A percentile compares a stretch with the other conserved stretches of the same genome.
Conservation (phyloP, 2,888 invertebrate genomes). For the Cephus spinipes region DNA sequence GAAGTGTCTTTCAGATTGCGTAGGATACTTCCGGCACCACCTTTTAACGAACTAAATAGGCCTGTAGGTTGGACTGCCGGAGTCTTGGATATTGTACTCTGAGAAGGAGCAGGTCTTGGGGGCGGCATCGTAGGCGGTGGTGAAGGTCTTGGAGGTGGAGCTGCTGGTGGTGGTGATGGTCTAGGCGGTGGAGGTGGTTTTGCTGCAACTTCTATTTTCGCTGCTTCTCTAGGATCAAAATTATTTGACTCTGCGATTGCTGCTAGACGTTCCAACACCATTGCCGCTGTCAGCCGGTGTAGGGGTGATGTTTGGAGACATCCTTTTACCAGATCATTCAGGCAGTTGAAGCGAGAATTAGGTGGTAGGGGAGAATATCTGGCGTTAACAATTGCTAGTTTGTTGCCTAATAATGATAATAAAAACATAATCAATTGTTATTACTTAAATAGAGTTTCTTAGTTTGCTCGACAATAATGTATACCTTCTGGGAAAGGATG, state of each 20-base stretch:
- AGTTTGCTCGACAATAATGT: not conserved
- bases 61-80: slow-evolving; percentile 67
- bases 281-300: slow-evolving; percentile 82
- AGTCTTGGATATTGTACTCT: slow-evolving; percentile 24
- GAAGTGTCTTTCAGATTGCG: slow-evolving; percentile 97
- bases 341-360: slow-evolving; percentile 84
- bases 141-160: slow-evolving; percentile 48
- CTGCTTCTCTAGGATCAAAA: slow-evolving; percentile 84
- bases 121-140: slow-evolving; percentile 62
- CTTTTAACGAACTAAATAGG: slow-evolving; percentile 87
- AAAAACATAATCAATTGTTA: not conserved
- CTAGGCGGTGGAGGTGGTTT: slow-evolving; percentile 51
- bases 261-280: slow-evolving; percentile 86
- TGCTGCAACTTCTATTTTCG: slow-evolving; percentile 71
- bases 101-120: slow-evolving; percentile 56
- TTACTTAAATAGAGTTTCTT: not conserved
- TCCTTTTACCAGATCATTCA: slow-evolving; percentile 84
- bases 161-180: slow-evolving; percentile 53
- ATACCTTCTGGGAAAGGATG: slow-evolving; percentile 97
- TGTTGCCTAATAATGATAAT: slow-evolving; percentile 71
- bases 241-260: slow-evolving; percentile 89
- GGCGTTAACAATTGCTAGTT: slow-evolving; percentile 95
- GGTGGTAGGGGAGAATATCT: slow-evolving; percentile 88
- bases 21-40: slow-evolving; percentile 92
- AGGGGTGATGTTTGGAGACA: slow-evolving; percentile 87